Conservation (phyloP, 2,888 invertebrate genomes). For the Pseudanteris insignis region DNA sequence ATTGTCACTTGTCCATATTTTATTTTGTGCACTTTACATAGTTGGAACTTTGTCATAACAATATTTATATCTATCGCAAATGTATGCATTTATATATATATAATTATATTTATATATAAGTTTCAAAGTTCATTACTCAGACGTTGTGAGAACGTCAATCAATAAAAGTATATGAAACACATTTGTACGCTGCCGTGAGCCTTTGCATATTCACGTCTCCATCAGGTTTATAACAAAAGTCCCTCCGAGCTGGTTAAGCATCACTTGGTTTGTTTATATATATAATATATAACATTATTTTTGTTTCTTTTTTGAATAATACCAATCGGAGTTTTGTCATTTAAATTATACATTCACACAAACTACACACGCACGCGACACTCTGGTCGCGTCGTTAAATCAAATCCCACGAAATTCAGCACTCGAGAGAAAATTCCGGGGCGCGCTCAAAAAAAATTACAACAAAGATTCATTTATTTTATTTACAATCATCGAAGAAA, state of each 20-base stretch:
- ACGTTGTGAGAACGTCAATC: slow-evolving; percentile 32
- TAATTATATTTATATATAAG: slow-evolving; percentile 34
- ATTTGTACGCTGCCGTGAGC: slow-evolving; percentile 50
- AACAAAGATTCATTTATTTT: slow-evolving; percentile 32
- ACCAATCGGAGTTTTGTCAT: slow-evolving; percentile 35
- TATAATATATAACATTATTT: slow-evolving; percentile 23
- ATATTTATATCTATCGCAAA: slow-evolving; percentile 45
- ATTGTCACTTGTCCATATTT: slow-evolving; percentile 47
- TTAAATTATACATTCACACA: slow-evolving; percentile 37
- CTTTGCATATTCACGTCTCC: slow-evolving; percentile 45
- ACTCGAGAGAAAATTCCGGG: slow-evolving; percentile 26
- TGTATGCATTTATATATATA: slow-evolving; percentile 27
- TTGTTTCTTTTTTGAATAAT: slow-evolving; percentile 19
- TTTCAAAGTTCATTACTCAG: slow-evolving; percentile 38
- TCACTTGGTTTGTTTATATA: slow-evolving; percentile 5
- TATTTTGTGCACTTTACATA: slow-evolving; percentile 49
- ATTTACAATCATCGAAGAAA: slow-evolving; percentile 29
- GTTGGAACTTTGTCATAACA: slow-evolving; percentile 47
- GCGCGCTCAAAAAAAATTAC: slow-evolving; percentile 30
- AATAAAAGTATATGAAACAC: slow-evolving; percentile 47
- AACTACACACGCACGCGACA: slow-evolving; percentile 17
- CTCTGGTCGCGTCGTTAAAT: slow-evolving; percentile 11
- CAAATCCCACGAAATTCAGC: slow-evolving; percentile 26
- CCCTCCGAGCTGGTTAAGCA: slow-evolving; percentile 27
- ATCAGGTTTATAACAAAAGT: slow-evolving; percentile 38